A percentile compares a stretch with the other conserved stretches of the same genome.
Conservation (phyloP, 2,797 vertebrate species). For the Pipistrellus pygmaeus region DNA sequence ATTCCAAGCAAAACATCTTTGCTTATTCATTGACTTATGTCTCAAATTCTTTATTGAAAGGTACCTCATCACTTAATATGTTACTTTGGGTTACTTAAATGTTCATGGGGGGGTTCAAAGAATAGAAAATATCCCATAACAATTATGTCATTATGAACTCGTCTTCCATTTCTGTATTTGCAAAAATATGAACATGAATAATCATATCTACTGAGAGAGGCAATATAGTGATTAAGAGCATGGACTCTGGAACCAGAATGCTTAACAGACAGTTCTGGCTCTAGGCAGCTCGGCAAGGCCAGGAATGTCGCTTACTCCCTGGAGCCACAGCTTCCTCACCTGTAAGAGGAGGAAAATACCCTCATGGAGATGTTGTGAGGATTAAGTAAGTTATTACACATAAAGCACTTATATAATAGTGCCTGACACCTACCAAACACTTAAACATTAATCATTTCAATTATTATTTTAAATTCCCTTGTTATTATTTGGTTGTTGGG, state of each 20-base stretch:
- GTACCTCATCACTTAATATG: not conserved
- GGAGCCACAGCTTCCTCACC: not conserved
- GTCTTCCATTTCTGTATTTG: not conserved
- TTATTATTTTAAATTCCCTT: conserved; percentile 35
- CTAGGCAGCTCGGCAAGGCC: not conserved
- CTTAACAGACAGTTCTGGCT: not conserved
- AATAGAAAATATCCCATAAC: not conserved
- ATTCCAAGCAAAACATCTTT: not conserved
- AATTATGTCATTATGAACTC: not conserved
- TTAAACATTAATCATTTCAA: not conserved
- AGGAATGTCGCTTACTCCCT: not conserved
- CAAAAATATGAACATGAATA: not conserved
- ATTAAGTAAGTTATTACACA: not conserved
- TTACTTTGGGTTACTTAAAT: not conserved
- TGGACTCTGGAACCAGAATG: not conserved
- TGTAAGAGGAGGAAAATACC: not conserved
- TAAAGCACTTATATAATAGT: not conserved
- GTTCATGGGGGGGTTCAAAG: not conserved
- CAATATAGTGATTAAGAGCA: not conserved
- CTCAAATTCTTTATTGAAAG: not conserved
- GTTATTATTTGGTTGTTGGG: not conserved
- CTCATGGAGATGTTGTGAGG: not conserved
- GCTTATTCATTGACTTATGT: not conserved
- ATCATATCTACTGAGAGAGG: not conserved
- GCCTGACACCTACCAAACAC: not conserved